Conservation (phyloP, 2,888 invertebrate species). For the Rhogogaster chlorosoma region DNA sequence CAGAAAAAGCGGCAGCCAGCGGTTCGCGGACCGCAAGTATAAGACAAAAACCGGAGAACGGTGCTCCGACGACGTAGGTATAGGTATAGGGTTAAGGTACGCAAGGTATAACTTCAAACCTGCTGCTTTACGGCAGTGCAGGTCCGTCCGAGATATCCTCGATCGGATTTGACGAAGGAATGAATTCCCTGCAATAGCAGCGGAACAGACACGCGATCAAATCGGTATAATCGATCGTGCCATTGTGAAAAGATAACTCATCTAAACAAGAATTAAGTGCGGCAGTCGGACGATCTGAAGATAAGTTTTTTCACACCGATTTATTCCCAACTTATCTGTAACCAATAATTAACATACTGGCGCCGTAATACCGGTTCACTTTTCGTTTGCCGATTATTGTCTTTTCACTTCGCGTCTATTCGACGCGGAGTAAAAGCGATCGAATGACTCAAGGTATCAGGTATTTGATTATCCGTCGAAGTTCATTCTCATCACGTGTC, state of each 20-base stretch:
- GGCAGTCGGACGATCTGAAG: not conserved
- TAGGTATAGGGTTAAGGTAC: not conserved
- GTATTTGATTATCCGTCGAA: not conserved
- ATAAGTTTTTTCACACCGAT: constrained; percentile 12
- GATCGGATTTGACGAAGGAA: constrained; percentile 14
- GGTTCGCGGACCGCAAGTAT: constrained; percentile 21
- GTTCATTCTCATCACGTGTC: constrained; percentile 14
- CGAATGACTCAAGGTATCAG: not conserved
- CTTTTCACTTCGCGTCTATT: not conserved
- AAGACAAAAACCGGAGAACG: constrained; percentile 39
- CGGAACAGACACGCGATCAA: constrained; percentile 15
- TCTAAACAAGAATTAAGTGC: constrained; percentile 17
- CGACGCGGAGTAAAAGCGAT: not conserved
- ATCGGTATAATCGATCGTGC: constrained; percentile 35
- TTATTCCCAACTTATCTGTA: constrained; percentile 17
- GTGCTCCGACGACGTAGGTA: constrained; percentile 14
- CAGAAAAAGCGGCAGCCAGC: constrained; percentile 26
- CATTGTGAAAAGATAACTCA: constrained; percentile 5
- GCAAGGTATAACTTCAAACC: constrained; percentile 4
- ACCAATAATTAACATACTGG: not conserved
- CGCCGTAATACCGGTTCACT: not conserved
- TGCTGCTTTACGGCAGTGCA: not conserved
- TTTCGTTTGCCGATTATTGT: not conserved
- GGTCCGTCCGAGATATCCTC: not conserved
- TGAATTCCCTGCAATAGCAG: constrained; percentile 19